These are phyloP conservation scores for Maccullochella peelii DNA, from an alignment of 2,113 vertebrate species.

Conservation along the genomic window DNA sequence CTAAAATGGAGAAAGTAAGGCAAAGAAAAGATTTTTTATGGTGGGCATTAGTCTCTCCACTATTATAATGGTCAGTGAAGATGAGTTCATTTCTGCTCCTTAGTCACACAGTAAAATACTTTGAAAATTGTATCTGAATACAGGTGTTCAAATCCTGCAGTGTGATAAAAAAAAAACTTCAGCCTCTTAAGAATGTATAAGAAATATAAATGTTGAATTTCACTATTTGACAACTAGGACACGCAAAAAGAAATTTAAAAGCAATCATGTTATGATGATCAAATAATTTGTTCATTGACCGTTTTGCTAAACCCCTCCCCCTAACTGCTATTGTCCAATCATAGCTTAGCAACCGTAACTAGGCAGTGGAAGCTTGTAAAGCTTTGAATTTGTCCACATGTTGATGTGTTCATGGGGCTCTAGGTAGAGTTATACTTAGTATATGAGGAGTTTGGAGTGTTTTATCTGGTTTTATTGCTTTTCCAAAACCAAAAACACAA, in stretches of 20 bases:
- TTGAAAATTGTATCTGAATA: slow-evolving; percentile 14
- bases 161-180: slow-evolving; percentile 1
- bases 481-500: not conserved
- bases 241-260: not conserved
- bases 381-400: not conserved
- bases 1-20: slow-evolving; percentile 57
- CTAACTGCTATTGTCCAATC: not conserved
- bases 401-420: not conserved
- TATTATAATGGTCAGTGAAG: slow-evolving; percentile 55
- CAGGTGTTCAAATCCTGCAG: not conserved
- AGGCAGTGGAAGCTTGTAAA: not conserved
- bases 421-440: not conserved
- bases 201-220: not conserved
- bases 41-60: slow-evolving; percentile 39
- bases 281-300: not conserved
- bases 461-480: not conserved
- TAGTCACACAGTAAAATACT: slow-evolving; percentile 21
- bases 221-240: not conserved
- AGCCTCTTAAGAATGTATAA: not conserved
- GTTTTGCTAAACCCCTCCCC: not conserved
- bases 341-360: not conserved
- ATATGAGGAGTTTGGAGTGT: not conserved
- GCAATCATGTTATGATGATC: not conserved
- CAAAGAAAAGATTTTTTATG: slow-evolving; percentile 52
- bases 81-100: slow-evolving; percentile 51